Conservation (phyloP, 2,797 vertebrate genomes). For the Lemur catta region DNA sequence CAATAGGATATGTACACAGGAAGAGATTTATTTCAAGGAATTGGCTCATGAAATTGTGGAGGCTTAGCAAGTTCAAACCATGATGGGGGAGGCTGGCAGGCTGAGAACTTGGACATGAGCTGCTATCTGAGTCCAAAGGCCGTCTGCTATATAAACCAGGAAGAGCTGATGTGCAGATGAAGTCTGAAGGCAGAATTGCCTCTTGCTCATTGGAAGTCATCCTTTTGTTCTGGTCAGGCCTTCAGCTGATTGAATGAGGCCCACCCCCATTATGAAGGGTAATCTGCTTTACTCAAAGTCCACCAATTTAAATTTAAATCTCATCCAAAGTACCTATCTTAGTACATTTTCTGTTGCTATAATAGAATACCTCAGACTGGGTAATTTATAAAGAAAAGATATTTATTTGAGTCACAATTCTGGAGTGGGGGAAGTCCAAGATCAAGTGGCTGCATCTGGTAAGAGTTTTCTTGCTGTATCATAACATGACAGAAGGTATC, state of each 20-base stretch:
- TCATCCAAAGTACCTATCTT: not conserved
- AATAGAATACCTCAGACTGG: not conserved
- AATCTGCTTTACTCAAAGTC: not conserved
- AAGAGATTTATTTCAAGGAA: not conserved
- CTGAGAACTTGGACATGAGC: not conserved
- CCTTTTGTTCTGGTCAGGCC: not conserved
- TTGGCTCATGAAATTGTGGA: no score
- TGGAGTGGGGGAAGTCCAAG: not conserved
- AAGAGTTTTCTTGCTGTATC: not conserved
- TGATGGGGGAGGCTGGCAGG: no score
- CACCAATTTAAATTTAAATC: not conserved
- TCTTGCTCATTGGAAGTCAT: not conserved
- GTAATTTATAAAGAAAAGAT: not conserved
- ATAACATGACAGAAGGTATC: not conserved
- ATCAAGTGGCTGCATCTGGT: not conserved
- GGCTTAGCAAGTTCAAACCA: not conserved
- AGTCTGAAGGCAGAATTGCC: not conserved
- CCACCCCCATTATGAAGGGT: not conserved
- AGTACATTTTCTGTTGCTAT: not conserved
- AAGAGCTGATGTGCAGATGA: not conserved
- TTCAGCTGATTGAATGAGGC: not conserved
- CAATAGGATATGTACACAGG: not conserved
- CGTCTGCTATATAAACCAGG: not conserved
- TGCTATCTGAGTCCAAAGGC: not conserved
- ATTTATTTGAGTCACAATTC: not conserved